Evolutionary conservation across 2,113 vertebrate species (phyloP), one percentile per base, ranked within the genome.

Genomic region (Salminus brasiliensis): DNA sequence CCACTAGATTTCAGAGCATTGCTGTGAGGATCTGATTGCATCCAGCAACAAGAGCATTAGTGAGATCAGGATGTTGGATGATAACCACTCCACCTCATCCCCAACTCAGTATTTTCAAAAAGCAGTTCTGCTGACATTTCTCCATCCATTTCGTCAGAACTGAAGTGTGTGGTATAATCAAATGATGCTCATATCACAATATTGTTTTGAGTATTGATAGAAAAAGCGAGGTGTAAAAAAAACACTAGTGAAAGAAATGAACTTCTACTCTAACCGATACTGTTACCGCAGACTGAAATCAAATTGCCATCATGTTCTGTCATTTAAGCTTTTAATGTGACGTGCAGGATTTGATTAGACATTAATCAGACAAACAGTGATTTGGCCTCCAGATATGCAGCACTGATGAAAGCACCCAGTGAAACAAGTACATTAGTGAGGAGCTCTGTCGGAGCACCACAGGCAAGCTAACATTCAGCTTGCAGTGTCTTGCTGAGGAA

Each of bases 391-490:
- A 1, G 7, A 21, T 2, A 11, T 2, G 18, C 62, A 5, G 62
- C 32, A 0, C 15, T 62, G 60, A 63, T 62, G 59, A 16, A 62
- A 62, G 59, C 59, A 8, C 60, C n/a, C 52, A 25, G 7, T 63
- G 27, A 39, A 39, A 39, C n/a, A 34, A 39, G 62, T 16, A 29
- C 63, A 55, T 76, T 18, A 76, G 60, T 52, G 76, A 4, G 52
- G 52, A 55, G 11, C 52, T n/a, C 52, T 49, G 41, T 53, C 47
- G 21, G 25, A 34, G 52, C 16, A 11, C 12, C 25, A 34, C 66
- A 7, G 29, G 41, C 23, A 9, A 43, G 41, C 15, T 41, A 62
- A 52, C 55, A 52, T 49, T 65, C 36, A 15, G 23, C n/a, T 30
- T 30, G 13, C 34, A 25, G 32, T n/a, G 36, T 55, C 36, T n/a